Base-by-base conservation (phyloP, 2,113 vertebrate genomes). In the Odocoileus hemionus region DNA sequence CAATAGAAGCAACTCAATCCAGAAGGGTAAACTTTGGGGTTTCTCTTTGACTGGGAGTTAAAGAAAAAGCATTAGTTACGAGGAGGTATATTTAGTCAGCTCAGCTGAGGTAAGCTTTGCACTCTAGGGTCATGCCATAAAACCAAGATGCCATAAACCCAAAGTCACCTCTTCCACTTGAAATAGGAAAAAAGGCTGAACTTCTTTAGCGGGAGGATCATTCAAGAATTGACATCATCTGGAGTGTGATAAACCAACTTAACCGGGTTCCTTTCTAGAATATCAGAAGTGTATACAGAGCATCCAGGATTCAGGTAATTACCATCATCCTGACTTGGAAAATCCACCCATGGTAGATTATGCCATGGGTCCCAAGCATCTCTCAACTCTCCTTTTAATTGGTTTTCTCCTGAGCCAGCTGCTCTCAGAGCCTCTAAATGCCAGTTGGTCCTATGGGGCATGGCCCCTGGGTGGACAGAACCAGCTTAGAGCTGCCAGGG, bases 361-460 rank as follows among this genome's bases (percentile, higher is more conserved):
- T 9, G 36, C 64, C 82, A 89, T 23, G 11, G n/a, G 45, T 89
- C 82, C 74, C 36, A 74, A 52, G 26, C 57, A 76, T 79, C 91
- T 84, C 78, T 91, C 88, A 82, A 13, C 39, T 97, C 26, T 43
- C 91, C 52, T 74, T 85, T 87, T 95, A 80, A 92, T 80, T 95
- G 88, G 52, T 86, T 97, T 84, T 78, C 79, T 39, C 36, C 54
- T 86, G 10, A 95, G 94, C 93, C 70, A 95, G 52, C 78, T 95
- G 88, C 70, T 96, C 57, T 67, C 47, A n/a, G 47, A 86, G 36
- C 57, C 64, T 95, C 83, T 84, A 58, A 84, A 45, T 74, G 91
- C 84, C 91, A 80, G 23, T 92, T 93, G 86, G 43, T 95, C 84
- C 85, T 74, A 1, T 50, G 61, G n/a, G 86, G 60, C 94, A 86